Evolutionary conservation across 2,888 invertebrate genomes (phyloP).

Genomic region (Cerceris ruficornis): DNA sequence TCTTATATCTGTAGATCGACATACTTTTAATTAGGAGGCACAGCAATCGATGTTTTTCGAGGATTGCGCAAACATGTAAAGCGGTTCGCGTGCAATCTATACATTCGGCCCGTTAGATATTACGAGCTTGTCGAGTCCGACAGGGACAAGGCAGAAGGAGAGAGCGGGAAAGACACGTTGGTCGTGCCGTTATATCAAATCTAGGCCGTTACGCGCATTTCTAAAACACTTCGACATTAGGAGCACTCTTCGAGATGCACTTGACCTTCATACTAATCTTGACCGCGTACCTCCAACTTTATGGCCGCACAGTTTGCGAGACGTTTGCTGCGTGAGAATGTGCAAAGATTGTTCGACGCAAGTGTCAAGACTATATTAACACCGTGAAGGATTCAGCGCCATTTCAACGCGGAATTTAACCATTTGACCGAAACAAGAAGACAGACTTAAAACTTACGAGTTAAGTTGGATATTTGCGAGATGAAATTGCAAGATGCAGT

Average conservation of each 20-base stretch:
- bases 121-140: constrained; percentile 42
- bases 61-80: constrained; percentile 32
- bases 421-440: too few relatives aligned
- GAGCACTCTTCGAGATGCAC: constrained; percentile 44
- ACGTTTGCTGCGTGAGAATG: constrained; percentile 8
- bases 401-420: too few relatives aligned
- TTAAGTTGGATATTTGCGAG: too few relatives aligned
- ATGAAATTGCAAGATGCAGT: too few relatives aligned
- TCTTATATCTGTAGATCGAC: background rate
- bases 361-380: background rate
- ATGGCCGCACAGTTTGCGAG: constrained; percentile 10
- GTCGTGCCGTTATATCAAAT: constrained; percentile 70
- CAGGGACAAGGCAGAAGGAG: constrained; percentile 34
- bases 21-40: constrained; percentile 1
- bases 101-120: constrained; percentile 66
- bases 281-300: constrained; percentile 35
- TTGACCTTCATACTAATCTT: constrained; percentile 55
- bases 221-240: constrained; percentile 55
- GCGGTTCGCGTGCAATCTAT: constrained; percentile 32
- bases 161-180: constrained; percentile 49
- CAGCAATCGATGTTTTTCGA: constrained; percentile 3
- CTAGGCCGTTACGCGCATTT: constrained; percentile 64
- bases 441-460: too few relatives aligned
- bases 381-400: background rate
- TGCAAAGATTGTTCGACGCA: background rate